A percentile compares a stretch with the other conserved stretches of the same genome.
Evolutionary conservation across 2,797 vertebrate species (phyloP).

Genomic region (Pangasius krempfi): DNA sequence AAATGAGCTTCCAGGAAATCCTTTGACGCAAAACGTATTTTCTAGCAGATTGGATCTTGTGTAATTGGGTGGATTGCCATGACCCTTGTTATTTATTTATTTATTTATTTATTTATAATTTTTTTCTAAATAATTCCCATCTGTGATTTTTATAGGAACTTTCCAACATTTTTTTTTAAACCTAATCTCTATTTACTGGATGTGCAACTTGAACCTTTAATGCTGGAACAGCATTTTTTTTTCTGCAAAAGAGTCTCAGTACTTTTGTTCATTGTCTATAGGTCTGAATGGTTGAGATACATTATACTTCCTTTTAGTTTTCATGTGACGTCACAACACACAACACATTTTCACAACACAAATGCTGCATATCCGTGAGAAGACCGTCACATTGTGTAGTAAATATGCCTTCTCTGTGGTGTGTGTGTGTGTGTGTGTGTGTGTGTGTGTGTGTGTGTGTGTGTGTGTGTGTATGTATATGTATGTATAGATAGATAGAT

Average conservation of each 20-base stretch:
- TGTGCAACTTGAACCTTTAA: neutral
- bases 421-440: neutral
- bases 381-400: neutral
- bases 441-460: neutral
- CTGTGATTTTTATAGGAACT: neutral
- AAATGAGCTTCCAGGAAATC: constrained; percentile 21
- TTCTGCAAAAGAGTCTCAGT: too few species aligned
- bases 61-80: neutral
- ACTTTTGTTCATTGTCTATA: neutral
- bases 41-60: neutral
- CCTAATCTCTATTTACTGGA: neutral
- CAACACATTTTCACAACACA: neutral
- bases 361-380: too few species aligned
- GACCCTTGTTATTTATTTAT: neutral
- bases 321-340: neutral
- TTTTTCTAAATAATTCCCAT: neutral
- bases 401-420: neutral
- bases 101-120: too few species aligned
- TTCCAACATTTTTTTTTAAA: neutral
- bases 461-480: neutral
- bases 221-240: neutral
- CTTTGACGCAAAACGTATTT: constrained; percentile 27
- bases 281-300: neutral
- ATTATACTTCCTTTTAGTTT: neutral
- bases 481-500: neutral